Evolutionary conservation across 2,797 vertebrate genomes (phyloP).

Genomic region (Atherinosoma microstoma): DNA sequence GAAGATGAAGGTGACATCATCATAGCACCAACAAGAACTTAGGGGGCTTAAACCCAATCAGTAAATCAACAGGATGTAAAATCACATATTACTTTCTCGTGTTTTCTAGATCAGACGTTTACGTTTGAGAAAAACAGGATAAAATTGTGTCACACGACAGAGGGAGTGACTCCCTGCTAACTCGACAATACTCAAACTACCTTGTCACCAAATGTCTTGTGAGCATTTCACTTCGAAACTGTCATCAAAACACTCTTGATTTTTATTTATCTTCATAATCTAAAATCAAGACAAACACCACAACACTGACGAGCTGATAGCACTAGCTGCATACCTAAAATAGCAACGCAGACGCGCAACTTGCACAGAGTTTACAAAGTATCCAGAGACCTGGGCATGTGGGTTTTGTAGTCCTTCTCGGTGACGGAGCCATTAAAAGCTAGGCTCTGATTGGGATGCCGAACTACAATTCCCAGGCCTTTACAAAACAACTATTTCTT

Average conservation of each 20-base stretch:
- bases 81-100: not conserved
- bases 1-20: conserved; percentile 57
- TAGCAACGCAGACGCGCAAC: conserved; percentile 82
- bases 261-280: conserved; percentile 13
- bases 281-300: conserved; percentile 27
- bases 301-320: conserved; percentile 61
- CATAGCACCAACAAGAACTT: conserved; percentile 24
- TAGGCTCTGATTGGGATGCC: rapidly evolving
- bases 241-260: conserved; percentile 23
- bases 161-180: conserved; percentile 64
- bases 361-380: conserved; percentile 90
- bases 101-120: conserved; percentile 10
- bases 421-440: conserved; percentile 14
- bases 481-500: conserved; percentile 73
- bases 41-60: not conserved
- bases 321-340: conserved; percentile 80
- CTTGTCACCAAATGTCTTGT: conserved; percentile 35
- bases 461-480: conserved; percentile 84
- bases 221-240: conserved; percentile 9
- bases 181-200: conserved; percentile 35
- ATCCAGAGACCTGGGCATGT: conserved; percentile 74
- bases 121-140: conserved; percentile 25
- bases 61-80: not conserved
- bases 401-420: conserved; percentile 85
- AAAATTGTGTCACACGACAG: conserved; percentile 35